Percentiles rank a stretch among this genome's conserved stretches.
phyloP scores from a whole-genome alignment of 2,797 vertebrate species.

The Rhabdomys pumilio region DNA sequence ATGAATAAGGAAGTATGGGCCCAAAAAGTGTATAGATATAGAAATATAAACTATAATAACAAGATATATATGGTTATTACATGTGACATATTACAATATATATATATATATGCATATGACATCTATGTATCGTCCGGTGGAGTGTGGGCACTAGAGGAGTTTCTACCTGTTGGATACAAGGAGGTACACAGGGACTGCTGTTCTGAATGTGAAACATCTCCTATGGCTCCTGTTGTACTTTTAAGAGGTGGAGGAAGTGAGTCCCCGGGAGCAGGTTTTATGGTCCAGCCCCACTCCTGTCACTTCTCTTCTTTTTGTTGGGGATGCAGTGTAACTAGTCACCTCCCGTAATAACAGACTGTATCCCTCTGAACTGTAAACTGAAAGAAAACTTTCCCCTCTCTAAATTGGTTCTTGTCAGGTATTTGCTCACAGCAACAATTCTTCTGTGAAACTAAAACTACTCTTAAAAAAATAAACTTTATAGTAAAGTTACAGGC shows the following conservation, averaged over 20 bases:
- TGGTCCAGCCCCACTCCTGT: background rate
- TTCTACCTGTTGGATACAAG: background rate
- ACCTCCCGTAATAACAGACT: background rate
- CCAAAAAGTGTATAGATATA: background rate
- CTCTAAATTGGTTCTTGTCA: background rate
- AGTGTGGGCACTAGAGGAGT: too few species aligned
- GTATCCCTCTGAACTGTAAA: background rate
- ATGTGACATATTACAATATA: background rate
- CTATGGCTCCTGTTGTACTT: background rate
- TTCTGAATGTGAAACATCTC: background rate
- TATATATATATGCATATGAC: too few species aligned
- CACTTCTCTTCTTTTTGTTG: background rate
- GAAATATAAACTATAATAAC: background rate
- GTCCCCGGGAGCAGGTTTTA: background rate
- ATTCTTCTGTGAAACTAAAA: background rate
- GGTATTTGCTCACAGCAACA: background rate
- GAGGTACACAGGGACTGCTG: background rate
- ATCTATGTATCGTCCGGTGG: background rate
- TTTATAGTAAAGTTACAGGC: background rate
- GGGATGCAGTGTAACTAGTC: background rate
- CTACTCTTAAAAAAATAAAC: background rate
- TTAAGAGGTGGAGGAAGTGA: background rate
- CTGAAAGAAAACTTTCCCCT: background rate
- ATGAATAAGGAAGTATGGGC: background rate
- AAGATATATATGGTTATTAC: background rate